Conservation (phyloP, 2,113 vertebrate species). For the Halcyon malimbica region DNA sequence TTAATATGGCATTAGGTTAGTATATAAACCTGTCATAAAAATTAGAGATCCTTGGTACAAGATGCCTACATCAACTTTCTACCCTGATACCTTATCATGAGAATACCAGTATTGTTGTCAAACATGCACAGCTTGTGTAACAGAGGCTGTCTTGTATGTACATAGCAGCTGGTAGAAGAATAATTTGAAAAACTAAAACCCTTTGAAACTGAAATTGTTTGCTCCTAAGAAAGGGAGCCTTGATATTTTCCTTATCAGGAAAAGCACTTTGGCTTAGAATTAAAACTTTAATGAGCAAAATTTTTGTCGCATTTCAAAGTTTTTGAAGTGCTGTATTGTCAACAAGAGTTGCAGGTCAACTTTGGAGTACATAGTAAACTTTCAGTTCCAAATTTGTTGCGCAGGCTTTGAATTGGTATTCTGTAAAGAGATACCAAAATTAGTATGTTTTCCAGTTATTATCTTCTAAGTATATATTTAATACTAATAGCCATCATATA, state of each 20-base stretch:
- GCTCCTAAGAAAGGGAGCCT: background rate
- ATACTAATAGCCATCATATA: background rate
- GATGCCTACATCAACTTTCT: background rate
- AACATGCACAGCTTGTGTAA: background rate
- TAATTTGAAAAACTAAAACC: background rate
- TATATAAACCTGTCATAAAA: background rate
- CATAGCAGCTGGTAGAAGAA: background rate
- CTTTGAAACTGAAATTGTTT: background rate
- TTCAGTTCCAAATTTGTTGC: background rate
- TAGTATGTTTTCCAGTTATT: background rate
- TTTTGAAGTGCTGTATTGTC: background rate
- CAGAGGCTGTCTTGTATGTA: background rate
- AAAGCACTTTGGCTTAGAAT: accelerated
- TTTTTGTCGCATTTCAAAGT: background rate
- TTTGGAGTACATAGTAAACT: background rate
- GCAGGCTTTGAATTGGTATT: background rate
- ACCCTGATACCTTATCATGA: background rate
- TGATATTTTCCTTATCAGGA: background rate
- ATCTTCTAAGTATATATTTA: background rate
- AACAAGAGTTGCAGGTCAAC: background rate
- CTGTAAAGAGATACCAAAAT: background rate
- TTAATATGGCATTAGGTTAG: background rate
- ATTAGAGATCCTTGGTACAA: background rate
- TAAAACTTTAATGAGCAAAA: background rate
- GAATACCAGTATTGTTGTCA: background rate